Conservation (phyloP, 2,113 vertebrate species). For the Urocynchramus pylzowi region DNA sequence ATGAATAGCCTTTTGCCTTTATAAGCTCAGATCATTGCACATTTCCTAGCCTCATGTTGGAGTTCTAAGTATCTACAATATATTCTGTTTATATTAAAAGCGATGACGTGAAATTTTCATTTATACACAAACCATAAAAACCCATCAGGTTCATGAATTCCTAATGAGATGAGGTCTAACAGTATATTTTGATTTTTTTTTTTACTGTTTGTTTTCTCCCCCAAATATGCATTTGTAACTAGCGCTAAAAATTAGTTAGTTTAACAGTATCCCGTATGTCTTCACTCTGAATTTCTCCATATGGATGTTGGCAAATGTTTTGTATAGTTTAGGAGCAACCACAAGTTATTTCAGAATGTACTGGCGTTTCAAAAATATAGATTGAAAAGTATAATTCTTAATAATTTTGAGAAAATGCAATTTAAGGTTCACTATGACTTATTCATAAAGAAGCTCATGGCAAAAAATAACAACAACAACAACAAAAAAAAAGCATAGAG, state of each 20-base stretch:
- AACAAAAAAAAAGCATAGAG: not conserved
- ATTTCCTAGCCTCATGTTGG: not conserved
- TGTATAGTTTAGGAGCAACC: constrained; percentile 2
- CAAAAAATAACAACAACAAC: not conserved
- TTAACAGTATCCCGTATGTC: not conserved
- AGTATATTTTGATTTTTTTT: constrained; percentile 48
- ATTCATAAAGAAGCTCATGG: not conserved
- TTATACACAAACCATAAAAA: constrained; percentile 72
- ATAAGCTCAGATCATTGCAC: not conserved
- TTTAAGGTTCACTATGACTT: not conserved
- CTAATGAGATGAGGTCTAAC: constrained; percentile 62
- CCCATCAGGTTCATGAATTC: constrained; percentile 73
- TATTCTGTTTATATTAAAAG: constrained; percentile 70
- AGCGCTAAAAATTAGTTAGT: constrained; percentile 27
- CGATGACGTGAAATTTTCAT: constrained; percentile 73
- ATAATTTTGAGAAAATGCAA: constrained; percentile 29
- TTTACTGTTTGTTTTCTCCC: constrained; percentile 63
- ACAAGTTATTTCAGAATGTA: not conserved
- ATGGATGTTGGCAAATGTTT: constrained; percentile 12
- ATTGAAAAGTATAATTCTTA: constrained; percentile 39
- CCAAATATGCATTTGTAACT: constrained; percentile 40
- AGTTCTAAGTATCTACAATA: constrained; percentile 21
- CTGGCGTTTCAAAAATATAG: constrained; percentile 13
- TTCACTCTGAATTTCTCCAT: not conserved
- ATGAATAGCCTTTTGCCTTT: constrained; percentile 36